Evolutionary conservation across 2,888 invertebrate genomes (phyloP).

Genomic region (Cyaniris semiargus): DNA sequence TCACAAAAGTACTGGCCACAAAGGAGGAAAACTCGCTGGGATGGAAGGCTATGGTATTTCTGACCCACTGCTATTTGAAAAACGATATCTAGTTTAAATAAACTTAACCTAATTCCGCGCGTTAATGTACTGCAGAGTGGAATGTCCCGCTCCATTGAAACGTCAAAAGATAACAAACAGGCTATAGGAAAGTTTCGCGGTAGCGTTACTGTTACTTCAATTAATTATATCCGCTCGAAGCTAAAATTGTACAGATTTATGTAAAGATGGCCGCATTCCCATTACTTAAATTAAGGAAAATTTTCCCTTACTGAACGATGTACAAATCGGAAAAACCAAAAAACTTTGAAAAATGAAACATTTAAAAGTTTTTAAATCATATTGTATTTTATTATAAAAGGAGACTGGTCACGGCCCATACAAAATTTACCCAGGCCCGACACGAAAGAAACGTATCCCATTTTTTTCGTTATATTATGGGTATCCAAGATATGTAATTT

Average conservation of each 20-base stretch:
- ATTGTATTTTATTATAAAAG: no score
- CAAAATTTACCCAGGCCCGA: no score
- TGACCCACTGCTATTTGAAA: conserved; percentile 28
- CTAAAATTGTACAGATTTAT: conserved; percentile 37
- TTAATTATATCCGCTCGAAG: conserved; percentile 40
- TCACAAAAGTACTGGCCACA: conserved; percentile 8
- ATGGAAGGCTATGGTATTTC: conserved; percentile 2
- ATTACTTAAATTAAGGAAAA: conserved; percentile 17
- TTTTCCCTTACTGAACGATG: neutral
- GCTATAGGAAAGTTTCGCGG: conserved; percentile 49
- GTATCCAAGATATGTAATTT: no score
- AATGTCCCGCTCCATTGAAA: conserved; percentile 41
- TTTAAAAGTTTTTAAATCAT: no score
- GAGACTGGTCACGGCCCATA: no score
- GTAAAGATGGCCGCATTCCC: conserved; percentile 34
- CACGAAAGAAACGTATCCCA: no score
- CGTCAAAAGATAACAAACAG: conserved; percentile 53
- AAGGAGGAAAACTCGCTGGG: conserved; percentile 1
- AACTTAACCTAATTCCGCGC: conserved; percentile 28
- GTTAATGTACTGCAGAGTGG: conserved; percentile 36
- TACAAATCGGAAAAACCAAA: neutral
- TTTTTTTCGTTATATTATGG: no score
- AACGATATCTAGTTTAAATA: conserved; percentile 28
- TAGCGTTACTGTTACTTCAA: conserved; percentile 42
- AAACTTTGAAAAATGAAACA: neutral